phyloP scores from a whole-genome alignment of 2,797 vertebrate genomes.

The Chaetodon trifasciatus region DNA sequence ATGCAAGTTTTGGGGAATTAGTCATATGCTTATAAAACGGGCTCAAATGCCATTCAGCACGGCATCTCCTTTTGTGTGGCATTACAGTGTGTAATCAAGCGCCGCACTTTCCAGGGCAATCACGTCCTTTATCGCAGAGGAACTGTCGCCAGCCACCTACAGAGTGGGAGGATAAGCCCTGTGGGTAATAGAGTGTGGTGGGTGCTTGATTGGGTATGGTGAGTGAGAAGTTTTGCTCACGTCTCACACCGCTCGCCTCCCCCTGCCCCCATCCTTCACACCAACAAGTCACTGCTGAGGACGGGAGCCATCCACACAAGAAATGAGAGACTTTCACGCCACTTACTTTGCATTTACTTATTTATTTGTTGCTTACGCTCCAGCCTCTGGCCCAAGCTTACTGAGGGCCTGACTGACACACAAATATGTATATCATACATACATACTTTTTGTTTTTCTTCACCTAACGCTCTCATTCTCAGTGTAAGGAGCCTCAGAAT shows the following conservation, averaged over 20 bases:
- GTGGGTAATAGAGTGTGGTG: slow-evolving; percentile 67
- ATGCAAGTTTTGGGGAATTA: slow-evolving; percentile 68
- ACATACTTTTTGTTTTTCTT: slow-evolving; percentile 47
- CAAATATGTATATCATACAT: slow-evolving; percentile 30
- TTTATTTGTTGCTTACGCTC: slow-evolving; percentile 69
- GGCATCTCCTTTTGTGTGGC: slow-evolving; percentile 63
- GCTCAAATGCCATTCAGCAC: slow-evolving; percentile 50
- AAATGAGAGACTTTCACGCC: slow-evolving; percentile 64
- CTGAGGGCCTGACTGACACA: slow-evolving; percentile 61
- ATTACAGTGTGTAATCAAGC: slow-evolving; percentile 75
- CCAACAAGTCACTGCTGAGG: slow-evolving; percentile 65
- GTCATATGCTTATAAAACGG: slow-evolving; percentile 69
- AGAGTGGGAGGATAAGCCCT: slow-evolving; percentile 69
- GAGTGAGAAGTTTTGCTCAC: slow-evolving; percentile 62
- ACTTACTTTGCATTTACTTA: slow-evolving; percentile 69
- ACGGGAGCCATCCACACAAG: slow-evolving; percentile 43
- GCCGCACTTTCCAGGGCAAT: slow-evolving; percentile 66
- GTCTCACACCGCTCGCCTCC: slow-evolving; percentile 14
- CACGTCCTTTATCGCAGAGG: slow-evolving; percentile 69
- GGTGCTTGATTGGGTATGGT: slow-evolving; percentile 70
- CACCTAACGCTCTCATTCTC: slow-evolving; percentile 46
- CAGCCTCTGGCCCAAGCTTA: slow-evolving; percentile 18
- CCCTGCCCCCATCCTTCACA: slow-evolving; percentile 22
- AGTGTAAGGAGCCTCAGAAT: slow-evolving; percentile 35
- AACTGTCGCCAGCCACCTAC: slow-evolving; percentile 72